A percentile compares a stretch with the other conserved stretches of the same genome.
Evolutionary conservation across 2,797 vertebrate species (phyloP).

Genomic region (Schizothorax lantsangensis): DNA sequence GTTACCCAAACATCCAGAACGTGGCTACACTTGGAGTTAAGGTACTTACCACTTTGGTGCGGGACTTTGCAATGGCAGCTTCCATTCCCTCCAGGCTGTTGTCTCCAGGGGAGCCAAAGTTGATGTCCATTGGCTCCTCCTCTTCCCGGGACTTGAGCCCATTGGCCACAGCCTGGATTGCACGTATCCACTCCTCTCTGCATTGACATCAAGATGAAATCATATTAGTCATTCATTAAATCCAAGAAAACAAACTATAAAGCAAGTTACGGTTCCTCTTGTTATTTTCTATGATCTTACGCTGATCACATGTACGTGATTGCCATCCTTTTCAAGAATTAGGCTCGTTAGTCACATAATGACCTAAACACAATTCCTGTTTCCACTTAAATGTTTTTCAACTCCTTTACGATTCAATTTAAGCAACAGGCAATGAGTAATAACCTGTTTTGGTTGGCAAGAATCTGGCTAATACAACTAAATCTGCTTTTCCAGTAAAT

Average conservation of each 20-base stretch:
- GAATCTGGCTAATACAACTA: neutral
- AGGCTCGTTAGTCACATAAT: neutral
- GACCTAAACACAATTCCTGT: neutral
- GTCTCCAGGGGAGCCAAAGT: constrained; percentile 86
- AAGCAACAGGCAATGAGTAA: constrained; percentile 11
- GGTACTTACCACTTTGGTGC: constrained; percentile 89
- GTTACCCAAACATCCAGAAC: neutral
- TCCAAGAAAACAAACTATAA: neutral
- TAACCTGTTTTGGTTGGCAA: neutral
- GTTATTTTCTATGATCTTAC: neutral
- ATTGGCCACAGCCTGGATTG: constrained; percentile 93
- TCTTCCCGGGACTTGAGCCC: constrained; percentile 88
- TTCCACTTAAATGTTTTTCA: neutral
- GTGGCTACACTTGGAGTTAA: constrained; percentile 58
- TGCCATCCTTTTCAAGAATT: neutral
- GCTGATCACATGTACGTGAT: neutral
- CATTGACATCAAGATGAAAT: constrained; percentile 46
- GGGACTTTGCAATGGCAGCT: constrained; percentile 84
- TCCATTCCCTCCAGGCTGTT: constrained; percentile 89
- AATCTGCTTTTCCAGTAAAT: constrained; percentile 6
- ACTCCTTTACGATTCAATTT: neutral
- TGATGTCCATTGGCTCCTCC: constrained; percentile 86
- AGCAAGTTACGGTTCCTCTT: neutral
- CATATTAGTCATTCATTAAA: constrained; percentile 6
- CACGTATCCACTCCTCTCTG: constrained; percentile 94